Base-by-base conservation (phyloP, 2,888 invertebrate species). In the Caprella mutica region DNA sequence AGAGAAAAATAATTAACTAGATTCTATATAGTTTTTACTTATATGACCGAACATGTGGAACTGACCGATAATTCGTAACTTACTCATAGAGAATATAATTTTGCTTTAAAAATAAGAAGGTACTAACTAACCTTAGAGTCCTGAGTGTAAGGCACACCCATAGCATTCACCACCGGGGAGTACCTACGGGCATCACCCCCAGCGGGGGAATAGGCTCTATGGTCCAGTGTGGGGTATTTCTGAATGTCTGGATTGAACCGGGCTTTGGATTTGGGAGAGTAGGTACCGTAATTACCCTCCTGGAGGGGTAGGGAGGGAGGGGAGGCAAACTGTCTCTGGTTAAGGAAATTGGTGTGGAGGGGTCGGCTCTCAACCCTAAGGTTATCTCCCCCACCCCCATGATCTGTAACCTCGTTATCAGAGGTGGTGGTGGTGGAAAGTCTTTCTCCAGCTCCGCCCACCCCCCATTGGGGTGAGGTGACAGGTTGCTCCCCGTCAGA, bases 391-490 rank as follows among this genome's bases (percentile, higher is more conserved):
- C 59, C 59, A 24, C 57, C 61, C 3, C 59, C 55, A 21, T 60
- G 58, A 27, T 60, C 62, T 5, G 61, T 58, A 38, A 64, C 55
- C 55, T 67, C 67, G 33, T 67, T 66, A 53, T 67, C 67, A n/a
- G 67, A 67, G 19, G 67, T 66, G 4, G 67, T 67, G 21, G 64
- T 65, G 39, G 62, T 59, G 40, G 67, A 67, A 8, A 66, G 52
- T 5, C 67, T 55, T 40, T 67, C 67, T 29, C 55, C 56, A 1
- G 60, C 52, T 33, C 33, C 33, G 1, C n/a, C 48, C 19, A 21
- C 8, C 5, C 48, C 48, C 58, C 56, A 62, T 19, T 50, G 53
- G 21, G 55, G 65, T 8, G 61, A 65, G 24, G 56, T 52, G 23
- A 61, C 46, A 38, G 60, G 59, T 19, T 39, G 50, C 30, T 56